Conservation (phyloP, 2,888 invertebrate species). For the Habroteleia sp. region DNA sequence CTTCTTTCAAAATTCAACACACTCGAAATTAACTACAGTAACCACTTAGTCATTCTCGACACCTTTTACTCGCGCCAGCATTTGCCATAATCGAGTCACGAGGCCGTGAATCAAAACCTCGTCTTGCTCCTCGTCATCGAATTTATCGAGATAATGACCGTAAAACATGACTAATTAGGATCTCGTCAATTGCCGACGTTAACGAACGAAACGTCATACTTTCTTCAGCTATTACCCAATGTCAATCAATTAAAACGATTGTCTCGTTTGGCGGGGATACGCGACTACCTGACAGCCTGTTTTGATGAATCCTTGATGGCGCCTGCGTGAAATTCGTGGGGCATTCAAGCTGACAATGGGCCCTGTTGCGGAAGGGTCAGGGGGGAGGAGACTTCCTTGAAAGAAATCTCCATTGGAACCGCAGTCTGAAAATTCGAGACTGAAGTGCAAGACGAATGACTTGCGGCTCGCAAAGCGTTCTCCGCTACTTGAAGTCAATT, state of each 20-base stretch:
- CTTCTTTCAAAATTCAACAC: background rate
- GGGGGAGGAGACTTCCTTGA: conserved; percentile 70
- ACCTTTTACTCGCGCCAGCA: background rate
- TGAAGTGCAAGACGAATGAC: conserved; percentile 72
- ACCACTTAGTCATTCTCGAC: conserved; percentile 25
- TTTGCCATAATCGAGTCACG: conserved; percentile 11
- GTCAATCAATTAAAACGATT: conserved; percentile 56
- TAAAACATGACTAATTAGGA: conserved; percentile 36
- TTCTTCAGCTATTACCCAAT: conserved; percentile 48
- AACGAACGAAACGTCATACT: conserved; percentile 31
- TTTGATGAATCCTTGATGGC: conserved; percentile 74
- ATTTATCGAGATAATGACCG: conserved; percentile 47
- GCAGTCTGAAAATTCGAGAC: conserved; percentile 67
- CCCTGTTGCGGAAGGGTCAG: conserved; percentile 72
- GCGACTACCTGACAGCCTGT: conserved; percentile 67
- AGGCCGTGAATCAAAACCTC: conserved; percentile 12
- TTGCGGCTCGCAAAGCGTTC: conserved; percentile 72
- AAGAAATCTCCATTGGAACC: conserved; percentile 70
- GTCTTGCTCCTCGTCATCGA: conserved; percentile 21
- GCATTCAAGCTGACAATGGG: conserved; percentile 71
- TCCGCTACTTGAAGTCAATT: conserved; percentile 72
- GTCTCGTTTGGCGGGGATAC: conserved; percentile 7
- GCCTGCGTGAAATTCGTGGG: conserved; percentile 63
- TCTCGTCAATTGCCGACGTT: conserved; percentile 13
- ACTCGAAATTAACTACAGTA: conserved; percentile 15